These are phyloP conservation scores for Heliocidaris tuberculata DNA, from an alignment of 35 echinoderm and acorn worm genomes.

Conservation along the genomic window DNA sequence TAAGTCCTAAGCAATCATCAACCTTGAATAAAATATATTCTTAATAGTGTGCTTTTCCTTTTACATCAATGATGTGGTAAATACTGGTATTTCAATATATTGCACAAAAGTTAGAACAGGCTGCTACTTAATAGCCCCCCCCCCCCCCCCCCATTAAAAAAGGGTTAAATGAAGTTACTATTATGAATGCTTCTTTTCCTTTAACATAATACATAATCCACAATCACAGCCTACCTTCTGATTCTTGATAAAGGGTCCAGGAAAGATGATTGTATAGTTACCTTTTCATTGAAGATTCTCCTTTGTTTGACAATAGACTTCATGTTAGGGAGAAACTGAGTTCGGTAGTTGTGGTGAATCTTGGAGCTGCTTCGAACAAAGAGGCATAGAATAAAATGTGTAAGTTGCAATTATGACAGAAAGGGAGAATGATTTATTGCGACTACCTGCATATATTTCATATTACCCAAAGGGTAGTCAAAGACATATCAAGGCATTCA, in stretches of 20 bases:
- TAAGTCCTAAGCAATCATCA: too few relatives aligned
- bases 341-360: constrained; percentile 77
- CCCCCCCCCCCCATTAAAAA: too few relatives aligned
- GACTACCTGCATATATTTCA: too few relatives aligned
- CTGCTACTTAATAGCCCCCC: too few relatives aligned
- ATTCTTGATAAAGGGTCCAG: not conserved
- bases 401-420: too few relatives aligned
- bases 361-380: constrained; percentile 15
- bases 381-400: not conserved
- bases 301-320: constrained; percentile 32
- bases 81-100: too few relatives aligned
- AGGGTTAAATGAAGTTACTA: too few relatives aligned
- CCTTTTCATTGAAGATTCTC: constrained; percentile 49
- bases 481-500: not conserved
- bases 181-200: not conserved
- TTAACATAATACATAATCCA: not conserved
- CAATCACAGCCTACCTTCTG: not conserved
- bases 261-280: not conserved
- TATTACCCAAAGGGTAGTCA: not conserved
- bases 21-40: too few relatives aligned
- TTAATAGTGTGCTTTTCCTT: too few relatives aligned
- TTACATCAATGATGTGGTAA: too few relatives aligned
- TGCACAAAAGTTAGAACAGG: too few relatives aligned
- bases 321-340: constrained; percentile 71
- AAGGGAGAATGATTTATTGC: too few relatives aligned